A percentile compares a stretch with the other conserved stretches of the same genome.
These are phyloP conservation scores for Drosophila merina DNA, from an alignment of 2,888 invertebrate genomes.

Conservation along the genomic window DNA sequence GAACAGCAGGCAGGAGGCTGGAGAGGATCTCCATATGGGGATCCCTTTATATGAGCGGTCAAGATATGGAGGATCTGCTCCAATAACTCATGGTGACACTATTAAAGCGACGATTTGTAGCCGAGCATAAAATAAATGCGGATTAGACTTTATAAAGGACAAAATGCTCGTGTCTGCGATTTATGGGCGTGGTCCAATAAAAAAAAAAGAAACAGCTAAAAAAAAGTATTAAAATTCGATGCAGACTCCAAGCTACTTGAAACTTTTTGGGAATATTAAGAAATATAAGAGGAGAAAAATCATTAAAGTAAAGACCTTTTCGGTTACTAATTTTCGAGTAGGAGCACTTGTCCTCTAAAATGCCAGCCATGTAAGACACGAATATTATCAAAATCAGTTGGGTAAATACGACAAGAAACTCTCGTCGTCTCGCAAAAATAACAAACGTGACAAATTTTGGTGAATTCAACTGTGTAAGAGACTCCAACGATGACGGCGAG, in stretches of 20 bases:
- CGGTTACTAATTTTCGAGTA: not conserved
- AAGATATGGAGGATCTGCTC: slow-evolving; percentile 54
- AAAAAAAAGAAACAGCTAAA: not conserved
- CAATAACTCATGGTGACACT: slow-evolving; percentile 84
- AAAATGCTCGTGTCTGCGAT: slow-evolving; percentile 83
- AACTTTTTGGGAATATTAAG: too few relatives aligned
- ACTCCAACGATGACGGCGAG: slow-evolving; percentile 33
- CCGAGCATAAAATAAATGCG: slow-evolving; percentile 84
- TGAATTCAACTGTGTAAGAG: slow-evolving; percentile 76
- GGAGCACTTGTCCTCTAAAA: slow-evolving; percentile 14
- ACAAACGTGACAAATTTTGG: slow-evolving; percentile 82
- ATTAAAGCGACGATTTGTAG: slow-evolving; percentile 84
- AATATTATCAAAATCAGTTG: slow-evolving; percentile 83
- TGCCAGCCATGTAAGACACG: slow-evolving; percentile 73
- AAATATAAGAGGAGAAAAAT: not conserved
- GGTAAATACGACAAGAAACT: slow-evolving; percentile 76
- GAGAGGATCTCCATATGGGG: slow-evolving; percentile 5
- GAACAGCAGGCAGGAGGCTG: slow-evolving; percentile 2
- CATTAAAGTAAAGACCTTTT: not conserved
- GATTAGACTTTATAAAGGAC: slow-evolving; percentile 84
- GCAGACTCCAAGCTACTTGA: not conserved
- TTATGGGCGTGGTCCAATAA: slow-evolving; percentile 65
- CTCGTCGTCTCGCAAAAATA: slow-evolving; percentile 70
- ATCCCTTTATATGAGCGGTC: slow-evolving; percentile 13
- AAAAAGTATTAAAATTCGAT: too few relatives aligned